Percentiles rank a stretch among this genome's conserved stretches.
Conservation (phyloP, 2,113 vertebrate genomes). For the Trogon surrucura region DNA sequence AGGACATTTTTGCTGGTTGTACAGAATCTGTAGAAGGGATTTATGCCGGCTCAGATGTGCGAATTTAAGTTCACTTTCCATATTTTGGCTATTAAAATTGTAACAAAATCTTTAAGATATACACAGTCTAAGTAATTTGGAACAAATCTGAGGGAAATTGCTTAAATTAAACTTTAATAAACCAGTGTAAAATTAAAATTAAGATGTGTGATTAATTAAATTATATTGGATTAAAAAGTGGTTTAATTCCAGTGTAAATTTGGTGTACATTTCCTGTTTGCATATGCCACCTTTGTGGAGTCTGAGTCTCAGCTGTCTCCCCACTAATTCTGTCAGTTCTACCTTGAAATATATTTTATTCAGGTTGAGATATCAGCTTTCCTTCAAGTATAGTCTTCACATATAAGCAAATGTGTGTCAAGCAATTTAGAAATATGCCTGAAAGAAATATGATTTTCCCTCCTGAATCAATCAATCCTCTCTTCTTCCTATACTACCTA, state of each 20-base stretch:
- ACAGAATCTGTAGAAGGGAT: neutral
- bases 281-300: neutral
- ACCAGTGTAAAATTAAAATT: neutral
- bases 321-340: neutral
- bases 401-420: slow-evolving; percentile 51
- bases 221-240: neutral
- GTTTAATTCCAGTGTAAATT: neutral
- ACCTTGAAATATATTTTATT: slow-evolving; percentile 14
- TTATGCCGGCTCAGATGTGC: neutral
- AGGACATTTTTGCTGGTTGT: neutral
- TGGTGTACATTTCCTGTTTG: neutral
- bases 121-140: neutral
- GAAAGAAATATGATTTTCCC: slow-evolving; percentile 49
- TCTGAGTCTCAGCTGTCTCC: neutral
- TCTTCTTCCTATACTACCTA: slow-evolving; percentile 26
- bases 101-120: neutral
- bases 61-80: neutral
- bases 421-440: slow-evolving; percentile 48
- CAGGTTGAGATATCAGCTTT: slow-evolving; percentile 19
- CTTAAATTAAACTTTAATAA: neutral
- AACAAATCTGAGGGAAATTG: neutral
- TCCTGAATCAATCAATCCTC: slow-evolving; percentile 52
- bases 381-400: slow-evolving; percentile 36
- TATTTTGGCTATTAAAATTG: neutral
- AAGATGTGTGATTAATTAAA: neutral